phyloP scores from a whole-genome alignment of 2,113 vertebrate species.

The Panthera leo region DNA sequence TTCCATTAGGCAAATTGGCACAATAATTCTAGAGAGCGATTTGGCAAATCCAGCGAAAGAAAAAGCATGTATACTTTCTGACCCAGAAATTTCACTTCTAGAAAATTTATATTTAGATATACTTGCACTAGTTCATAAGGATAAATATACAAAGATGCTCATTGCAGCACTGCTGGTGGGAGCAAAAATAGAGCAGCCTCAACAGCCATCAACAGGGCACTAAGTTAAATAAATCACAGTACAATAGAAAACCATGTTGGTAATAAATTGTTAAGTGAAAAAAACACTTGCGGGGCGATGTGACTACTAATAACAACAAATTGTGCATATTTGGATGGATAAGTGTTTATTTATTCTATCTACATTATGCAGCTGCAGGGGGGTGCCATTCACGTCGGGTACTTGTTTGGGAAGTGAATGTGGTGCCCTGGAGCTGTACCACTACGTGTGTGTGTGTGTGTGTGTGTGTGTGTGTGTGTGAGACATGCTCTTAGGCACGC shows the following conservation, averaged over 20 bases:
- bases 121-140: neutral
- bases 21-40: neutral
- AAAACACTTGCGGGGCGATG: neutral
- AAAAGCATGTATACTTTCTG: neutral
- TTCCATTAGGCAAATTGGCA: neutral
- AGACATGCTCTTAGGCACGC: neutral
- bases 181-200: neutral
- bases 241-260: neutral
- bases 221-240: neutral
- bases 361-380: neutral
- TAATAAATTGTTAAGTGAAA: neutral
- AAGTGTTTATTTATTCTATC: neutral
- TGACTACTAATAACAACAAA: neutral
- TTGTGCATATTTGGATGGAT: neutral
- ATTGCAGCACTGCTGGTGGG: neutral
- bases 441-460: neutral
- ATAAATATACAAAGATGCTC: neutral
- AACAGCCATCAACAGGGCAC: neutral
- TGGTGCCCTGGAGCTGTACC: neutral
- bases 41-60: neutral
- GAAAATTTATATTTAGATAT: slow-evolving; percentile 50
- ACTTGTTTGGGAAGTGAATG: neutral
- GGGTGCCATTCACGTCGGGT: no score
- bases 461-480: neutral
- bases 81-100: slow-evolving; percentile 49